Conservation (phyloP, 2,113 vertebrate genomes). For the Cyanoramphus novaezelandiae region DNA sequence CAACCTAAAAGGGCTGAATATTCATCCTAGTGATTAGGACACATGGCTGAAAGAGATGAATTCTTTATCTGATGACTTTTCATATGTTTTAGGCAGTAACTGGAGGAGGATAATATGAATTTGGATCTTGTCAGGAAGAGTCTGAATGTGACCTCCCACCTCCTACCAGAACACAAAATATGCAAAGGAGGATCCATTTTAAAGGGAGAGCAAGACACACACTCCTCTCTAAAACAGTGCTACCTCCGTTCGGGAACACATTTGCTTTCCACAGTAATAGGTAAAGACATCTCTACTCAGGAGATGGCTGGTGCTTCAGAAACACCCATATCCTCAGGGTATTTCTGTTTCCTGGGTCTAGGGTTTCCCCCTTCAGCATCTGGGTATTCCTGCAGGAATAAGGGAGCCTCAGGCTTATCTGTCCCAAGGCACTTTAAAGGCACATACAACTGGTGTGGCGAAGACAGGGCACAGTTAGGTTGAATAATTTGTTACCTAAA, state of each 20-base stretch:
- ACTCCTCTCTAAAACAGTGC: not conserved
- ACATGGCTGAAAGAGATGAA: not conserved
- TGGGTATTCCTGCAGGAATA: not conserved
- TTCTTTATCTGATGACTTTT: slow-evolving; percentile 8
- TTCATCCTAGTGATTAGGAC: not conserved
- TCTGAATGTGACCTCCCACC: slow-evolving; percentile 41
- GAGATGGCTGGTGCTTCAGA: not conserved
- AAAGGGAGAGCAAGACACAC: slow-evolving; percentile 8
- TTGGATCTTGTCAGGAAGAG: slow-evolving; percentile 40
- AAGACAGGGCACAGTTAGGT: slow-evolving; percentile 29
- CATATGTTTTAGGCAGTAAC: slow-evolving; percentile 5
- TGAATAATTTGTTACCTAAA: slow-evolving; percentile 57
- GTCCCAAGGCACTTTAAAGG: not conserved
- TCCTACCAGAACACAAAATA: slow-evolving; percentile 48
- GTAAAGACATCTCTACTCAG: not conserved
- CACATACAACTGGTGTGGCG: not conserved
- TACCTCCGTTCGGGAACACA: not conserved
- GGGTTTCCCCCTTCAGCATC: not conserved
- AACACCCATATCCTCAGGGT: not conserved
- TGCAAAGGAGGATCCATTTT: slow-evolving; percentile 45
- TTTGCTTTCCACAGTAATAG: not conserved
- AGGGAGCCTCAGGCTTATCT: not conserved
- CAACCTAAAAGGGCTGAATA: not conserved
- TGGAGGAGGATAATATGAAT: slow-evolving; percentile 18
- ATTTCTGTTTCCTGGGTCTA: not conserved